phyloP scores from a whole-genome alignment of 2,797 vertebrate genomes.

The Chelidonichthys spinosus region DNA sequence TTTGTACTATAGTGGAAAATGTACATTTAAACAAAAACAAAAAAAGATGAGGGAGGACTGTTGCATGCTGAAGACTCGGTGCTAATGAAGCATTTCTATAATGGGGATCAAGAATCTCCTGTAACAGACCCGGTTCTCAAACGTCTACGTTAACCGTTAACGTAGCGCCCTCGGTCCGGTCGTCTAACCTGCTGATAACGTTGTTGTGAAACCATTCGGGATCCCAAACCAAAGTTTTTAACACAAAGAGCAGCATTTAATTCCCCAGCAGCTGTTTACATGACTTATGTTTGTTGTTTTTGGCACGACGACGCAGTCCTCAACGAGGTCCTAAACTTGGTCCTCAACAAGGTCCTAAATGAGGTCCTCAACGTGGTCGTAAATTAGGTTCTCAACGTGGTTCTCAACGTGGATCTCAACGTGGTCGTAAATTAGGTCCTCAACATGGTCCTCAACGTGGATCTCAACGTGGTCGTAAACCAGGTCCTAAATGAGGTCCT shows the following conservation, averaged over 20 bases:
- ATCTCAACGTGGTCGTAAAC: no score
- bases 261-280: background rate
- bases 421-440: background rate
- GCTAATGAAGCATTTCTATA: constrained; percentile 38
- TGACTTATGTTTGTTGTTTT: background rate
- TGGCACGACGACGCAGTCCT: background rate
- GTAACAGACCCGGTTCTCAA: constrained; percentile 14
- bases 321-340: background rate
- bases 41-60: constrained; percentile 6
- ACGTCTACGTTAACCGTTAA: no score
- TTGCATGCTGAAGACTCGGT: constrained; percentile 52
- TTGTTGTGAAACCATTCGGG: constrained; percentile 24
- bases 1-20: constrained; percentile 40
- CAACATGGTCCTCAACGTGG: no score
- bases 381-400: no score
- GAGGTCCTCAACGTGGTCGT: no score
- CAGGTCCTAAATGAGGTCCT: background rate
- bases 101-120: constrained; percentile 1
- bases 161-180: background rate
- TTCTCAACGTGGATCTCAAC: no score
- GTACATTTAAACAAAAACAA: constrained; percentile 19
- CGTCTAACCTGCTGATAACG: constrained; percentile 9
- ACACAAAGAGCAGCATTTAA: background rate
- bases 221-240: constrained; percentile 16
- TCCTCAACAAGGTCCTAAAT: no score